phyloP scores from a whole-genome alignment of 2,888 invertebrate species.

The Drosophila kanekoi region DNA sequence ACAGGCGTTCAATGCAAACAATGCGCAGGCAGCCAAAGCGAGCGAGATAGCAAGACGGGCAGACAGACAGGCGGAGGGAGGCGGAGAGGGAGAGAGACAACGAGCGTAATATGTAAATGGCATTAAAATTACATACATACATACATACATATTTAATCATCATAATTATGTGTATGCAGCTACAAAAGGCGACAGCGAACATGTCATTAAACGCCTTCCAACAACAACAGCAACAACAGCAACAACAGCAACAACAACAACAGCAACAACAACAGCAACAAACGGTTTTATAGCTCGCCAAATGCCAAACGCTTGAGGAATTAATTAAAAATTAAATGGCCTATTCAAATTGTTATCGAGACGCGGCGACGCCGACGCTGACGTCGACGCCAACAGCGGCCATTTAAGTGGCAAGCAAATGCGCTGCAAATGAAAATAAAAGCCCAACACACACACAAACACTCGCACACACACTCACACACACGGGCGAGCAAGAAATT shows the following conservation, averaged over 20 bases:
- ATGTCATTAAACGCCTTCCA: slow-evolving; percentile 55
- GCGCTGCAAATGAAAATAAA: slow-evolving; percentile 56
- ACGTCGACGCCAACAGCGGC: slow-evolving; percentile 27
- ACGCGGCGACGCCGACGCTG: slow-evolving; percentile 53
- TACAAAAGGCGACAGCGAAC: slow-evolving; percentile 35
- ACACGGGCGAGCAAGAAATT: neutral
- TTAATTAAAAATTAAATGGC: slow-evolving; percentile 80
- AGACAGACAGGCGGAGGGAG: neutral
- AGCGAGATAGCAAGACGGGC: neutral
- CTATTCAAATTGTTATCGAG: slow-evolving; percentile 80
- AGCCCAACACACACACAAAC: slow-evolving; percentile 26
- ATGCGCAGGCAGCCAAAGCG: slow-evolving; percentile 6
- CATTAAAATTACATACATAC: slow-evolving; percentile 39
- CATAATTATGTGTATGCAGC: slow-evolving; percentile 69
- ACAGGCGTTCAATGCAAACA: slow-evolving; percentile 63
- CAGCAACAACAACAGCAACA: slow-evolving; percentile 34
- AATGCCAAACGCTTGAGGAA: slow-evolving; percentile 73
- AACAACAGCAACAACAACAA: slow-evolving; percentile 26
- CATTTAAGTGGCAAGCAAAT: slow-evolving; percentile 68
- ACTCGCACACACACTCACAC: slow-evolving; percentile 16
- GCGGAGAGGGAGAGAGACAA: neutral
- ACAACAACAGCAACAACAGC: slow-evolving; percentile 5
- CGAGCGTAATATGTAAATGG: slow-evolving; percentile 28
- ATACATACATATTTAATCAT: slow-evolving; percentile 35
- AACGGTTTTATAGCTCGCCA: slow-evolving; percentile 74